phyloP scores from a whole-genome alignment of 2,797 vertebrate species.

The Cirrhinus molitorella region DNA sequence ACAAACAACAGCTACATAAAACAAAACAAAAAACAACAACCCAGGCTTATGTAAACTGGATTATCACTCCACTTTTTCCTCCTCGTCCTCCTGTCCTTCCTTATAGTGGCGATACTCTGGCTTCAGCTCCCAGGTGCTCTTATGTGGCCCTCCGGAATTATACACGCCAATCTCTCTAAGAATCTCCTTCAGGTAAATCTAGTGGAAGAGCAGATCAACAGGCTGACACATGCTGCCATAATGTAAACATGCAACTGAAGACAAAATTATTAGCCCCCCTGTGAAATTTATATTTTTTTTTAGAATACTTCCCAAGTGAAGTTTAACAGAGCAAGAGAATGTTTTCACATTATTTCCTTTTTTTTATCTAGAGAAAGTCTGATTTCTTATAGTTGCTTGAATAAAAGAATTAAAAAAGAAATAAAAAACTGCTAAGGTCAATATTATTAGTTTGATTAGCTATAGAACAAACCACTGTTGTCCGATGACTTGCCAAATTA shows the following conservation, averaged over 20 bases:
- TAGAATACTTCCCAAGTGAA: no score
- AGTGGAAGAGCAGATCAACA: conserved; percentile 37
- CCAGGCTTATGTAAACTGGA: neutral
- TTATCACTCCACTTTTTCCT: conserved; percentile 81
- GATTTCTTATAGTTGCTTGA: no score
- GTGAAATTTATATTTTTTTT: no score
- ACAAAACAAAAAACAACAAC: neutral
- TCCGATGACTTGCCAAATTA: no score
- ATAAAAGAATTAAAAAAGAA: no score
- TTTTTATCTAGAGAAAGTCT: no score
- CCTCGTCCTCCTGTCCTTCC: conserved; percentile 66
- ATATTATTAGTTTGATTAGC: no score
- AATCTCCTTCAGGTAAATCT: conserved; percentile 96
- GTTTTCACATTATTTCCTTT: no score
- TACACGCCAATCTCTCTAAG: conserved; percentile 92
- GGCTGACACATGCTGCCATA: neutral
- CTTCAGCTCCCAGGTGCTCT: conserved; percentile 96
- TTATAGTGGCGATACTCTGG: conserved; percentile 93
- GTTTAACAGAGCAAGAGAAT: no score
- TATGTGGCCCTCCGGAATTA: conserved; percentile 93
- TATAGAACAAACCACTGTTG: no score
- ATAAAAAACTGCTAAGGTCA: no score
- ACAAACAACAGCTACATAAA: neutral
- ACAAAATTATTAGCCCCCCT: no score
- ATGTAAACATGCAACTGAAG: neutral